Evolutionary conservation across 2,113 vertebrate species (phyloP).

Genomic region (Vidua chalybeata): DNA sequence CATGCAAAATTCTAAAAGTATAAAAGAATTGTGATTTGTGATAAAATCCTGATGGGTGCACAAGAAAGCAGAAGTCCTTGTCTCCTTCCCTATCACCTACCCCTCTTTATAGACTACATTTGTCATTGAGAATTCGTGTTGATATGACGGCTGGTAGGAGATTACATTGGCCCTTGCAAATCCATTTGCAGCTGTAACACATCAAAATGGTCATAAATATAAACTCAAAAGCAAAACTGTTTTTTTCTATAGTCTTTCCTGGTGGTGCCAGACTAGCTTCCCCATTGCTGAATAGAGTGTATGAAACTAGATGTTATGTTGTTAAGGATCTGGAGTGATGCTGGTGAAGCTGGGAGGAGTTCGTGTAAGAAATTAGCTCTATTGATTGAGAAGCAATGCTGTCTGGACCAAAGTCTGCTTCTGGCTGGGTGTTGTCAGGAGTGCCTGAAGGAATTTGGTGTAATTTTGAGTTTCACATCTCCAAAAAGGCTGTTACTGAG

Average conservation of each 20-base stretch:
- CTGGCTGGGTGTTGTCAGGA: background rate
- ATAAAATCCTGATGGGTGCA: background rate
- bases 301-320: background rate
- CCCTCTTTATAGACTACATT: background rate
- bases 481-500: background rate
- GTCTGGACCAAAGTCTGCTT: background rate
- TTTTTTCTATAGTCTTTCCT: background rate
- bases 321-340: background rate
- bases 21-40: background rate
- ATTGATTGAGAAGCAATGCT: background rate
- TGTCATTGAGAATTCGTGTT: background rate
- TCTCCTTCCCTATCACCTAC: background rate
- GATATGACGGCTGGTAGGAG: background rate
- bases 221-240: background rate
- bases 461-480: background rate
- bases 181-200: background rate
- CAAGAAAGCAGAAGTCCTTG: background rate
- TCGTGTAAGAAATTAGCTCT: background rate
- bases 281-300: background rate
- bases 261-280: background rate
- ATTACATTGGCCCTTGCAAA: background rate
- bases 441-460: background rate
- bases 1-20: background rate
- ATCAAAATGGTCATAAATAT: background rate
- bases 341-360: background rate